Conservation (phyloP, 2,888 invertebrate genomes). For the Taphrorychus bicolor region DNA sequence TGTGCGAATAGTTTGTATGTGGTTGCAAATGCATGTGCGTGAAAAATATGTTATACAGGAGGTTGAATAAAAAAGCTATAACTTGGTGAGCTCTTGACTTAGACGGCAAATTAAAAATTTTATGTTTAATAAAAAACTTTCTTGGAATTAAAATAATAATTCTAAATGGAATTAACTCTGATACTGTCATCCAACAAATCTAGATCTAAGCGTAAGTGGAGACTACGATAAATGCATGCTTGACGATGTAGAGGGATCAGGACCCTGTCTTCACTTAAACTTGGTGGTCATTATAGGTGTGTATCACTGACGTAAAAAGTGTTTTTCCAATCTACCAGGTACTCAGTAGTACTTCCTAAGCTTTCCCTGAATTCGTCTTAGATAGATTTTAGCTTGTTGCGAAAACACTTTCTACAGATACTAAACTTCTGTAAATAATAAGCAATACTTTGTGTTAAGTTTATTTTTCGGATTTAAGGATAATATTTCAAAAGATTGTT, state of each 20-base stretch:
- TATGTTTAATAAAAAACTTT: too few species aligned
- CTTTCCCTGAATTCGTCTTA: background rate
- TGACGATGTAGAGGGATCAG: background rate
- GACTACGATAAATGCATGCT: background rate
- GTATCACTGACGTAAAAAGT: constrained; percentile 2
- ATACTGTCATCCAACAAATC: background rate
- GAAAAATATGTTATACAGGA: too few species aligned
- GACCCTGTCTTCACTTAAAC: constrained; percentile 9
- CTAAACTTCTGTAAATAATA: constrained; percentile 22
- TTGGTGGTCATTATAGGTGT: background rate
- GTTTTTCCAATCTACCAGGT: constrained; percentile 17
- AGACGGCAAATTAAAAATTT: too few species aligned
- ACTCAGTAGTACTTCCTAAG: background rate
- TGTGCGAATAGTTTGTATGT: too few species aligned
- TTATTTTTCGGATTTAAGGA: background rate
- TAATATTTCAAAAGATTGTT: constrained; percentile 38
- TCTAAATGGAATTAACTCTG: background rate
- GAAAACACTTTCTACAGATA: constrained; percentile 14
- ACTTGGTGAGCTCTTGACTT: too few species aligned
- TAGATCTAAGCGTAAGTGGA: background rate
- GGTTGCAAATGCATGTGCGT: too few species aligned
- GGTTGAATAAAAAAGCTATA: too few species aligned
- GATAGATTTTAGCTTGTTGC: background rate
- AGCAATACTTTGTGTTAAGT: constrained; percentile 17
- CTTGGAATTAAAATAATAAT: too few species aligned